phyloP scores from a whole-genome alignment of 2,113 vertebrate species.

The Sander vitreus region DNA sequence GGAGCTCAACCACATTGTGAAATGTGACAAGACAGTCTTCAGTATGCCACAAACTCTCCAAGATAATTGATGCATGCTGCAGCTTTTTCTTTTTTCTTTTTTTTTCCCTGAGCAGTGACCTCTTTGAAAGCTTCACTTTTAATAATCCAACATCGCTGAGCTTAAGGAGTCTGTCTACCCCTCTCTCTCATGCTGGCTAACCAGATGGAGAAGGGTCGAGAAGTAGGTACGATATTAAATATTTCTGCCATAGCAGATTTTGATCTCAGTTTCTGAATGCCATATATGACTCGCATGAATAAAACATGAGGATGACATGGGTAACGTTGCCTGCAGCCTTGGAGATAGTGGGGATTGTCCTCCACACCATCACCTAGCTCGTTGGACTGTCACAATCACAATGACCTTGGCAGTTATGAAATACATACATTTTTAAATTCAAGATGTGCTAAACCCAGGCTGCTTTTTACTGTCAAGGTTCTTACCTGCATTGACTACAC shows the following conservation, averaged over 20 bases:
- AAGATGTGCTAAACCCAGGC: conserved; percentile 21
- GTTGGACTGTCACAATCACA: conserved; percentile 52
- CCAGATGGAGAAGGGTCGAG: conserved; percentile 75
- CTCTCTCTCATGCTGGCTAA: conserved; percentile 69
- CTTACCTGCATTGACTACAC: conserved; percentile 41
- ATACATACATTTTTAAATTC: conserved; percentile 54
- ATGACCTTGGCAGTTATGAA: conserved; percentile 71
- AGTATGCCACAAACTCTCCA: conserved; percentile 71
- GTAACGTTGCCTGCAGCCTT: conserved; percentile 76
- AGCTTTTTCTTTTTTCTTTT: conserved; percentile 50
- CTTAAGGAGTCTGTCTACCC: conserved; percentile 65
- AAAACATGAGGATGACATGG: conserved; percentile 81
- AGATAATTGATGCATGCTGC: conserved; percentile 82
- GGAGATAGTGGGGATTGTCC: conserved; percentile 75
- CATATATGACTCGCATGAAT: conserved; percentile 80
- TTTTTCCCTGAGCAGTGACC: conserved; percentile 73
- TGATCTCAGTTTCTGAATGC: conserved; percentile 78
- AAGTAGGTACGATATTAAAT: conserved; percentile 82
- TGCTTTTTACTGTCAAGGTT: conserved; percentile 38
- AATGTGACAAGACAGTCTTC: conserved; percentile 80
- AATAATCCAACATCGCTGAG: conserved; percentile 81
- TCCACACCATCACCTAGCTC: conserved; percentile 50
- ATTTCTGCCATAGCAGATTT: conserved; percentile 82
- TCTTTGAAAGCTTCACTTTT: conserved; percentile 82
- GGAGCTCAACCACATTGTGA: conserved; percentile 68